These are phyloP conservation scores for Apamea monoglypha DNA, from an alignment of 2,888 invertebrate genomes.

Conservation along the genomic window DNA sequence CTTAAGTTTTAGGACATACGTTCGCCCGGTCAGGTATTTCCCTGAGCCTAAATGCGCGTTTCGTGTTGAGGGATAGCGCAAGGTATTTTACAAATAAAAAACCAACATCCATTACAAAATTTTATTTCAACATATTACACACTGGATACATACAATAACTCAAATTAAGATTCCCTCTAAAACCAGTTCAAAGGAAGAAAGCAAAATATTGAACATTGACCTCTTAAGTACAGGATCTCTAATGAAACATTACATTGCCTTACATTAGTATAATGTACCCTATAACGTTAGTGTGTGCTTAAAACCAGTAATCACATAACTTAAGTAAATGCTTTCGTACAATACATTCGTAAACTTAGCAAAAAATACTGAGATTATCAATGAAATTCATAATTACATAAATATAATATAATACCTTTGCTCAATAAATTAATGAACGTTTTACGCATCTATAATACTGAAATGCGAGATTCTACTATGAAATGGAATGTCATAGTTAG, in stretches of 20 bases:
- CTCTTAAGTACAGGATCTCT: neutral
- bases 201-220: constrained; percentile 30
- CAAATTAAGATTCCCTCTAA: constrained; percentile 48
- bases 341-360: constrained; percentile 49
- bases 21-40: neutral
- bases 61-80: neutral
- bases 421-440: constrained; percentile 28
- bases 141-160: constrained; percentile 67
- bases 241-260: constrained; percentile 17
- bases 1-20: neutral
- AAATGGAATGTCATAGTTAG: constrained; percentile 61
- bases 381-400: constrained; percentile 51
- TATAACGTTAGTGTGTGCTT: constrained; percentile 46
- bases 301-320: constrained; percentile 49
- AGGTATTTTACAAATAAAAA: constrained; percentile 34
- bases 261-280: constrained; percentile 17
- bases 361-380: constrained; percentile 62
- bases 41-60: neutral
- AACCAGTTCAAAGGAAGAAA: constrained; percentile 36
- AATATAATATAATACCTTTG: constrained; percentile 29
- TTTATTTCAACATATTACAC: constrained; percentile 74
- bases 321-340: constrained; percentile 52
- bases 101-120: constrained; percentile 67
- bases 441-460: constrained; percentile 59
- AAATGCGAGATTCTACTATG: constrained; percentile 60